Percentiles rank a stretch among this genome's conserved stretches.
phyloP scores from a whole-genome alignment of 1,140 invertebrate species.

The Vanessa tameamea region DNA sequence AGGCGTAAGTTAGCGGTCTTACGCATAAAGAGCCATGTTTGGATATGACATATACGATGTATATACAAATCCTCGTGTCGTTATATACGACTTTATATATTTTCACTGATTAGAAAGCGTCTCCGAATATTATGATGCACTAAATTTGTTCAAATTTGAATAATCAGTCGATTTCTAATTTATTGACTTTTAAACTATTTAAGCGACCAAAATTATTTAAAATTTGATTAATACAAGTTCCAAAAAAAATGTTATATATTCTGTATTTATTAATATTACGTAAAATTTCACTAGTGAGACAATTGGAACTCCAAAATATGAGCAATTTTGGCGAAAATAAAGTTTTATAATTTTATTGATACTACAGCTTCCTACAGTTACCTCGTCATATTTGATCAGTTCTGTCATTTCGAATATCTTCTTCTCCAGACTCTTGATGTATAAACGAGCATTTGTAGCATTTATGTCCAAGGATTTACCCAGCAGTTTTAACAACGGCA shows the following conservation, averaged over 20 bases:
- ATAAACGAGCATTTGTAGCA: conserved; percentile 86
- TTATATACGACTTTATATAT: too few species aligned
- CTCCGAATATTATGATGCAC: too few species aligned
- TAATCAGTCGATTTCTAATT: too few species aligned
- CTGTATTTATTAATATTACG: too few species aligned
- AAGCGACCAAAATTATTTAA: background rate
- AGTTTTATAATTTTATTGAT: too few species aligned
- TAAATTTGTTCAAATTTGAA: background rate
- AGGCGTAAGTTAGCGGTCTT: background rate
- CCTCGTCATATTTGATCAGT: conserved; percentile 66
- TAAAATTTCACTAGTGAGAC: too few species aligned
- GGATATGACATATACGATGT: too few species aligned
- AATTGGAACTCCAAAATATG: too few species aligned
- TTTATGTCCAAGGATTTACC: conserved; percentile 85
- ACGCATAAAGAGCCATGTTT: background rate
- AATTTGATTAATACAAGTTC: background rate
- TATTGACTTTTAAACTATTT: background rate
- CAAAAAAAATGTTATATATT: too few species aligned
- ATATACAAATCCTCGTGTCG: too few species aligned
- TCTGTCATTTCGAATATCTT: conserved; percentile 71
- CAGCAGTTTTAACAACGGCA: conserved; percentile 86
- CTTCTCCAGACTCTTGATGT: conserved; percentile 87
- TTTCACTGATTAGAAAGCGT: too few species aligned
- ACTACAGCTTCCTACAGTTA: conserved; percentile 16
- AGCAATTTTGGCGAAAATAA: too few species aligned